Conservation (phyloP, 2,797 vertebrate species). For the Odontamblyopus rebecca region DNA sequence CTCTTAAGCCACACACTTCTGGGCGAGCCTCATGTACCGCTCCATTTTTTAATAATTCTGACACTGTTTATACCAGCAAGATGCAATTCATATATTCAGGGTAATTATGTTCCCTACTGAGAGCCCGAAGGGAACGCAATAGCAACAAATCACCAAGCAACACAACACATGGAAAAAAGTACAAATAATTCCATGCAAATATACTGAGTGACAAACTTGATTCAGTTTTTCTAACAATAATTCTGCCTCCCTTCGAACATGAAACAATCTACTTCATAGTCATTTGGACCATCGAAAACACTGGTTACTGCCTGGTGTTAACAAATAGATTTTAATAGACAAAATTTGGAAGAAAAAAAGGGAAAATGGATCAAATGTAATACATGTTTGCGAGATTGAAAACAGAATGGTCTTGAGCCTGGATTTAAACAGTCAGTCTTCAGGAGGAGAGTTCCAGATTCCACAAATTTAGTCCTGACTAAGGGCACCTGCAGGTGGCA, state of each 20-base stretch:
- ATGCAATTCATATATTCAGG: slow-evolving; percentile 8
- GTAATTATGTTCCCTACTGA: slow-evolving; percentile 7
- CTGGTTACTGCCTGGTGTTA: no score
- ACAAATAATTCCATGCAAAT: slow-evolving; percentile 5
- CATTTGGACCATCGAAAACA: not conserved
- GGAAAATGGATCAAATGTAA: no score
- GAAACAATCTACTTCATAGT: not conserved
- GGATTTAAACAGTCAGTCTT: no score
- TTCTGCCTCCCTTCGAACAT: not conserved
- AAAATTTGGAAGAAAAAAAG: no score
- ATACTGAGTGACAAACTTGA: not conserved
- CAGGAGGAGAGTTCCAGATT: no score
- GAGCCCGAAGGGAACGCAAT: not conserved
- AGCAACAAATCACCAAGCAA: slow-evolving; percentile 10
- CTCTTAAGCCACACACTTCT: slow-evolving; percentile 7
- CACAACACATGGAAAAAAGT: not conserved
- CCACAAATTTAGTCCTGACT: no score
- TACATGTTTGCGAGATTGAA: no score
- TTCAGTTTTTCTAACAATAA: not conserved
- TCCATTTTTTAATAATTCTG: slow-evolving; percentile 8
- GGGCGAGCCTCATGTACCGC: slow-evolving; percentile 3
- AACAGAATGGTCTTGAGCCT: no score
- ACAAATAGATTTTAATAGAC: no score
- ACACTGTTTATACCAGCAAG: slow-evolving; percentile 5
- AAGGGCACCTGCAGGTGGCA: no score